Percentiles rank a stretch among this genome's conserved stretches.
These are phyloP conservation scores for Vollenhovia emeryi DNA, from an alignment of 1,140 invertebrate species.

Conservation along the genomic window DNA sequence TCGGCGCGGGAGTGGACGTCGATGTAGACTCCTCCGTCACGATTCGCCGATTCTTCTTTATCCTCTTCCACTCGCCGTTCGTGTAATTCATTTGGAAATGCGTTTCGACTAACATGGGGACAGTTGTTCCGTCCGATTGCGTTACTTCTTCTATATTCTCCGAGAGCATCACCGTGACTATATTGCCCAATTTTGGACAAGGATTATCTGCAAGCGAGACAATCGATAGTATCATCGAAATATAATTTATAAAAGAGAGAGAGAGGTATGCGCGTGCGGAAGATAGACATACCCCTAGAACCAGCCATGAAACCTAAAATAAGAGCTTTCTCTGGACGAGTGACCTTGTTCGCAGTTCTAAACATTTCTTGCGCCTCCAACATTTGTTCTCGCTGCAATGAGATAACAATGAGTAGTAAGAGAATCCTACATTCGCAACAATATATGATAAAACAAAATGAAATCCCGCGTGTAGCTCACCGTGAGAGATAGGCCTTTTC, in stretches of 20 bases:
- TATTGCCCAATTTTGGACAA: constrained; percentile 96
- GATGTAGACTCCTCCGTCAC: constrained; percentile 85
- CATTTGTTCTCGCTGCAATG: constrained; percentile 95
- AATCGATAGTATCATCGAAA: constrained; percentile 31
- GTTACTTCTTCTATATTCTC: constrained; percentile 94
- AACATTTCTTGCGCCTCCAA: constrained; percentile 99
- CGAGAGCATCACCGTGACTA: constrained; percentile 96
- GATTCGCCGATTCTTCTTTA: constrained; percentile 92
- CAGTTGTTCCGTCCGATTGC: constrained; percentile 90
- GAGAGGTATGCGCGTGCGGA: background rate
- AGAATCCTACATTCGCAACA: background rate
- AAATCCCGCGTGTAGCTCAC: constrained; percentile 84
- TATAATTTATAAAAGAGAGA: constrained; percentile 6
- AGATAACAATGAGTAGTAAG: constrained; percentile 59
- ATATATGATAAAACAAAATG: constrained; percentile 36
- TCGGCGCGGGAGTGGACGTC: constrained; percentile 70
- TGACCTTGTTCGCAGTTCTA: constrained; percentile 97
- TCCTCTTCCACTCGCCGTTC: constrained; percentile 96
- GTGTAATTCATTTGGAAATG: constrained; percentile 99
- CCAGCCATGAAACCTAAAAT: constrained; percentile 99
- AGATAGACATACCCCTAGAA: constrained; percentile 89
- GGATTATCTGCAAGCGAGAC: constrained; percentile 92
- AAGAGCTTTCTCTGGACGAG: constrained; percentile 97
- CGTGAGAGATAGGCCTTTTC: constrained; percentile 92
- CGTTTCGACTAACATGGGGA: constrained; percentile 94